Evolutionary conservation across 2,888 invertebrate species (phyloP).

Genomic region (Eupithecia exiguata): DNA sequence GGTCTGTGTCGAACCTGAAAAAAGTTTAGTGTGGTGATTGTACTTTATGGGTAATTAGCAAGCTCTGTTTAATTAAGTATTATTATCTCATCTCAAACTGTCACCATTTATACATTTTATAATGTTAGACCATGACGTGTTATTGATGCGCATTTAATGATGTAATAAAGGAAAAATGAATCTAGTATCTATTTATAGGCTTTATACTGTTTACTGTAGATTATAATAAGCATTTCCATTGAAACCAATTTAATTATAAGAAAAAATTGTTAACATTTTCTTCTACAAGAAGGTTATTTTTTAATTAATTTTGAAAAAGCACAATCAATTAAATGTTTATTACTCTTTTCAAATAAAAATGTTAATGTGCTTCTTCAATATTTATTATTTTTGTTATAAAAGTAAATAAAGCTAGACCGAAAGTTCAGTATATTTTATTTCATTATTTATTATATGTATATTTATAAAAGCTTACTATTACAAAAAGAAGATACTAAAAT

Average conservation of each 20-base stretch:
- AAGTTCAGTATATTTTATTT: background rate
- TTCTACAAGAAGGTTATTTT: background rate
- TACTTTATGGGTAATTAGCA: background rate
- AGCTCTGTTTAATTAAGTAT: background rate
- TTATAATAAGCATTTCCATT: background rate
- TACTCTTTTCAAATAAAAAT: background rate
- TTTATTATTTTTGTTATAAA: background rate
- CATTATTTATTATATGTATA: background rate
- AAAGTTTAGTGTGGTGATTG: background rate
- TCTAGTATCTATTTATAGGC: background rate
- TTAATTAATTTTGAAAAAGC: constrained; percentile 14
- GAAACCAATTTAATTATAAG: background rate
- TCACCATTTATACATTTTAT: background rate
- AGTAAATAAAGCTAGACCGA: background rate
- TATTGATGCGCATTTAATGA: background rate
- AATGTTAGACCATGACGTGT: background rate
- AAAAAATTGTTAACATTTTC: background rate
- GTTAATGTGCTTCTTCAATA: background rate
- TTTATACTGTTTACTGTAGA: constrained; percentile 9
- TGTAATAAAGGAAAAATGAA: background rate
- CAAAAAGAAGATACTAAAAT: no score
- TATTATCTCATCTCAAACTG: background rate
- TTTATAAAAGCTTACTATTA: no score
- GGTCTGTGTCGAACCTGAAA: background rate
- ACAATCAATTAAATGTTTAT: constrained; percentile 1